Percentiles rank a stretch among this genome's conserved stretches.
These are phyloP conservation scores for Parthenolecanium corni DNA, from an alignment of 2,888 invertebrate species.

Conservation along the genomic window DNA sequence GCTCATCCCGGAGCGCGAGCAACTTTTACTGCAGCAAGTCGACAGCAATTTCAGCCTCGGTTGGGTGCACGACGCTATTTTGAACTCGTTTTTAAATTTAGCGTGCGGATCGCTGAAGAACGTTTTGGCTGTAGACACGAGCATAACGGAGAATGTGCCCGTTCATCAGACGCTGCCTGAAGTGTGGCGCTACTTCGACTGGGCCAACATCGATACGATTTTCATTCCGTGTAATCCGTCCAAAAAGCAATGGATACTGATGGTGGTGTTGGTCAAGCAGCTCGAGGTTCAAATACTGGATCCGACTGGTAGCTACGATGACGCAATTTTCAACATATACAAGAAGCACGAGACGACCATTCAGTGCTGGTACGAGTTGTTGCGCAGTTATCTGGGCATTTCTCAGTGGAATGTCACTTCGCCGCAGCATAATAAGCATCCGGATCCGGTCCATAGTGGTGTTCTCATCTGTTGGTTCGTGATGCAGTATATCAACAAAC, in stretches of 20 bases:
- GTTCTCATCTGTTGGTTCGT: conserved; percentile 20
- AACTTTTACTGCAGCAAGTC: background rate
- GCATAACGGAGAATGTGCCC: conserved; percentile 10
- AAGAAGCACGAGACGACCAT: conserved; percentile 10
- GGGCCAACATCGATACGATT: conserved; percentile 12
- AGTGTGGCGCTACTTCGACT: conserved; percentile 18
- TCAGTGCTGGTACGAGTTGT: conserved; percentile 10
- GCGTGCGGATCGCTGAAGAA: background rate
- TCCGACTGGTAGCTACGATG: conserved; percentile 6
- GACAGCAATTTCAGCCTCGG: conserved; percentile 8
- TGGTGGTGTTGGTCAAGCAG: conserved; percentile 15
- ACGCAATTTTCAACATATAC: background rate
- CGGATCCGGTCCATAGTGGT: conserved; percentile 7
- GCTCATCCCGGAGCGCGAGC: conserved; percentile 2
- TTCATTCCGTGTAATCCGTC: conserved; percentile 25
- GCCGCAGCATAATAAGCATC: conserved; percentile 1
- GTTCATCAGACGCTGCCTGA: conserved; percentile 8
- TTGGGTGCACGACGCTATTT: conserved; percentile 14
- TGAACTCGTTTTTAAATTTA: conserved; percentile 16
- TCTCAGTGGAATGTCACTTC: conserved; percentile 1
- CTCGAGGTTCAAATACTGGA: conserved; percentile 10
- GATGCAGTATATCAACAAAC: conserved; percentile 15
- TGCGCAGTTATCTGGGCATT: conserved; percentile 7
- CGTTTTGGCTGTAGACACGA: conserved; percentile 8
- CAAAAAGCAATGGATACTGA: conserved; percentile 20